Evolutionary conservation across 2,113 vertebrate genomes (phyloP).

Genomic region (Aspiorhynchus laticeps): DNA sequence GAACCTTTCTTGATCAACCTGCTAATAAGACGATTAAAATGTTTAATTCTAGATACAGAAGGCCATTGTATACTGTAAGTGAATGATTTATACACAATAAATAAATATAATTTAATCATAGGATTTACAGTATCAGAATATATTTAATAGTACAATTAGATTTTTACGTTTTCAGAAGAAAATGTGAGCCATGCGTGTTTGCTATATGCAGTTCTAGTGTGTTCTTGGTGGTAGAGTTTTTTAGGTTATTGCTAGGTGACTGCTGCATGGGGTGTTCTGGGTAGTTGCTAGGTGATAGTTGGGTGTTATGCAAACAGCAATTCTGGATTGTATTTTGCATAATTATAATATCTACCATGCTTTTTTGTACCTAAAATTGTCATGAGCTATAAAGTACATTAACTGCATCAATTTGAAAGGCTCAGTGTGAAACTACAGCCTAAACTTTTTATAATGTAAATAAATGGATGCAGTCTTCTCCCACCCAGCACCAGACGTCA

Average conservation of each 20-base stretch:
- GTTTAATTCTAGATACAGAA: not conserved
- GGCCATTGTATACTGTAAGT: not conserved
- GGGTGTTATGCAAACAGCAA: too few relatives aligned
- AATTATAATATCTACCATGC: too few relatives aligned
- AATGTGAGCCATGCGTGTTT: too few relatives aligned
- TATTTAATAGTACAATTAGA: too few relatives aligned
- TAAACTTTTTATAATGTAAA: conserved; percentile 67
- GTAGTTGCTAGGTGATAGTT: too few relatives aligned
- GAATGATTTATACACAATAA: not conserved
- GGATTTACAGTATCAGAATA: too few relatives aligned
- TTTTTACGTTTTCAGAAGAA: too few relatives aligned
- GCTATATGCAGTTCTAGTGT: too few relatives aligned
- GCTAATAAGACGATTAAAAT: conserved; percentile 69
- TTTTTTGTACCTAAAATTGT: not conserved
- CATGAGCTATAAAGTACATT: not conserved
- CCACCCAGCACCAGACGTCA: not conserved
- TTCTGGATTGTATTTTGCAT: too few relatives aligned
- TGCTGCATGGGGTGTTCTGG: too few relatives aligned
- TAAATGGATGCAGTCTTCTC: conserved; percentile 75
- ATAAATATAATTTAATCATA: not conserved
- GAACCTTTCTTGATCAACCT: conserved; percentile 46
- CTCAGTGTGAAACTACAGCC: conserved; percentile 67
- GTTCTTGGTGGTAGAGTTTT: too few relatives aligned
- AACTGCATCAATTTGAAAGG: not conserved
- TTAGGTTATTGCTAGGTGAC: too few relatives aligned